Base-by-base conservation (phyloP, 2,113 vertebrate genomes). In the Pipa parva region DNA sequence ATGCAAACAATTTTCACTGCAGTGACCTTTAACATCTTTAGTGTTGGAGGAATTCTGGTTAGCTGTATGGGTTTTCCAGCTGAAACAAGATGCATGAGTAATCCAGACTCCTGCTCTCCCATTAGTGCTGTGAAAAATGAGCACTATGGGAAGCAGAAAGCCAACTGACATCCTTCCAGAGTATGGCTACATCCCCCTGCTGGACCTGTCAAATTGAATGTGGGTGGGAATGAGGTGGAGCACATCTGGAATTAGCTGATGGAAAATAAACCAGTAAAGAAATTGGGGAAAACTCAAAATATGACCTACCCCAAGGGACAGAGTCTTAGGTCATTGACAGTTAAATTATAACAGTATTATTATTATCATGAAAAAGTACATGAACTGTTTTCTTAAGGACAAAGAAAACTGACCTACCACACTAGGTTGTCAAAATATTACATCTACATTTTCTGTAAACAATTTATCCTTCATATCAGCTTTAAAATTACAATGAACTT, bases 161-260 rank as follows among this genome's bases (percentile, higher is more conserved):
- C 66, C 66, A 70, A 70, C 48, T 70, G 57, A 61, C 66, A 70
- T 58, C 57, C 66, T 54, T 70, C 66, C 66, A 70, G 66, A 61
- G 66, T 70, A 61, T 42, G 31, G 59, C 66, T 61, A 70, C 66
- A 70, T 70, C 59, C 61, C 66, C 66, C 66, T 70, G 57, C 66
- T 70, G 66, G 66, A 70, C 57, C 66, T 70, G 66, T 70, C 66
- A 70, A 61, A 15, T 24, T 70, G 66, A 61, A 49, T 70, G 58
- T 61, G 66, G 66, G 66, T 70, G 66, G 66, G 66, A 61, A 58
- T 70, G 66, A 70, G 66, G 66, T 70, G 66, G 66, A 70, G 66
- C 66, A 70, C 66, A 70, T 70, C 66, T 70, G 66, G 66, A 70
- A 70, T 70, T 70, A 70, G 66, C 66, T 70, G 66, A 70, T 70